Base-by-base conservation (phyloP, 1,140 invertebrate genomes). In the Gerris buenoi region DNA sequence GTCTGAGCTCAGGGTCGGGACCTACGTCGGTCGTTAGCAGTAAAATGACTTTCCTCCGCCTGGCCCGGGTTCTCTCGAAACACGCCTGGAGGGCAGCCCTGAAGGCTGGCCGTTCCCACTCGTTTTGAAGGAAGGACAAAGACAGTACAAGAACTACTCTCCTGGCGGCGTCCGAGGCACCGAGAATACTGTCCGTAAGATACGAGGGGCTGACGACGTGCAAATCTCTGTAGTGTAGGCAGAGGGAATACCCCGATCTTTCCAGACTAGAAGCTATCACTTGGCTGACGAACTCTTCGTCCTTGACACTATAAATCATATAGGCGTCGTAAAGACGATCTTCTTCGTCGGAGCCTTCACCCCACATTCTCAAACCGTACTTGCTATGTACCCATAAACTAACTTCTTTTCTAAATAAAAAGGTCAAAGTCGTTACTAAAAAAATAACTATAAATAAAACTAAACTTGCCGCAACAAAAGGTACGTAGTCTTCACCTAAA, bases 301-400 rank as follows among this genome's bases (percentile, higher is more conserved):
- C 91, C 76, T 90, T 86, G 71, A 88, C 85, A 77, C 88, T 90
- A 79, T 93, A 93, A 68, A 91, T 86, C 74, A 94, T 81, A 77
- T 92, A 94, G 59, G 89, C 91, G 74, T 94, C 91, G 76, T 90
- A 92, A 29, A 90, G 79, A 67, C 88, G 84, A 74, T 89, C 88
- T 62, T 82, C 79, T 66, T 85, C 82, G 57, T 79, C 78, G 26
- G 79, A 79, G 64, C 79, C 79, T 2, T 81, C 71, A 78, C 82
- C 80, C 67, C 88, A 88, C 46, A 91, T 78, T 28, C 88, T 80
- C 0, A 90, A 79, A 0, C 87, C 87, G 72, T 88, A 89, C 67
- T 83, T 81, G 1, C 86, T 84, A 72, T 88, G 86, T 0, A 85
- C 82, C 87, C 87, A 89, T 13, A 89, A 80, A 62, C 85, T 81